These are phyloP conservation scores for Norana najaformis DNA, from an alignment of 2,888 invertebrate species.

Conservation along the genomic window DNA sequence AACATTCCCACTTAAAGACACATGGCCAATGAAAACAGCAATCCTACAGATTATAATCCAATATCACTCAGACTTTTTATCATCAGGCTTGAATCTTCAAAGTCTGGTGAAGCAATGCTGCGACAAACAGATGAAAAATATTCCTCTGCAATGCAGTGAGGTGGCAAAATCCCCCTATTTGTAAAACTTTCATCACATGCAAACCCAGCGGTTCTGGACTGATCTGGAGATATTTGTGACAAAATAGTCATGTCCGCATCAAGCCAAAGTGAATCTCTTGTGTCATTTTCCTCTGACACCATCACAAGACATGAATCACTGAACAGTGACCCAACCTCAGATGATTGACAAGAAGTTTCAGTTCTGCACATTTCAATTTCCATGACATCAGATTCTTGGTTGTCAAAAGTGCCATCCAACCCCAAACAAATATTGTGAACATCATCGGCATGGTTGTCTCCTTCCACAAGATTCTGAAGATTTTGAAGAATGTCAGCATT, in stretches of 20 bases:
- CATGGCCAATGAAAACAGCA: no score
- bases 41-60: slow-evolving; percentile 9
- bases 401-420: neutral
- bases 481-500: neutral
- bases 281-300: neutral
- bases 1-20: neutral
- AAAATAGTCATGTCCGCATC: slow-evolving; percentile 1
- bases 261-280: neutral
- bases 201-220: neutral
- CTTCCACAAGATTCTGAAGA: neutral
- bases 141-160: slow-evolving; percentile 15
- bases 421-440: neutral
- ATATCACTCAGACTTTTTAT: slow-evolving; percentile 21
- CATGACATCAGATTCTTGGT: neutral
- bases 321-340: neutral
- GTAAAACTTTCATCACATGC: slow-evolving; percentile 9
- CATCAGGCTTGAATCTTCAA: slow-evolving; percentile 22
- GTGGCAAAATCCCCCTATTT: slow-evolving; percentile 19
- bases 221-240: neutral
- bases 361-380: neutral
- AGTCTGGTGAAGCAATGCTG: slow-evolving; percentile 17
- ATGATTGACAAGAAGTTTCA: neutral
- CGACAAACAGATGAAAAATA: neutral
- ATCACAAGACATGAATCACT: neutral
- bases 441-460: neutral